Evolutionary conservation across 2,888 invertebrate species (phyloP), one percentile per base, ranked within the genome.

Genomic region (Eupeodes luniger): DNA sequence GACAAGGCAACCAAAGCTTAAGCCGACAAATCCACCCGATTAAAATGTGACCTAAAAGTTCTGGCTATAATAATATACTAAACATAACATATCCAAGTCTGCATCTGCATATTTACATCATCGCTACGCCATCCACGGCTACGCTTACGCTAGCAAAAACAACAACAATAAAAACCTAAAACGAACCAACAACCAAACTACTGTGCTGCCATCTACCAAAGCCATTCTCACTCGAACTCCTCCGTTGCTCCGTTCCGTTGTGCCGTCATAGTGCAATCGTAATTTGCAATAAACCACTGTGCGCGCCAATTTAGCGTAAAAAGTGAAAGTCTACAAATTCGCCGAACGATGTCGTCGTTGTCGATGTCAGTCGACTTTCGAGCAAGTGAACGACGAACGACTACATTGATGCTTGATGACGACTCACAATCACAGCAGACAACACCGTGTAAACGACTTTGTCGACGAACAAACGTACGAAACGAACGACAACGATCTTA

Each of bases 311-410:
- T 88, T 81, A 88, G 47, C 77, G 81, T 81, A 81, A 88, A 88
- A 88, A 88, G 85, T 88, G 88, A 88, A 88, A 88, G 88, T 85
- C 78, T 81, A 70, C 74, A 81, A 78, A 75, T 81, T 85, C 75
- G 80, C 62, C 62, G 75, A 86, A 57, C 59, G 70, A 70, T 19
- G 76, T 44, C 11, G 12, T 79, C 72, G 81, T 57, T 49, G 76
- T 81, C 44, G 66, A 66, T 16, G 76, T 44, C 11, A 6, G 14
- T 4, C 34, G 27, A 40, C 27, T 5, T 27, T 61, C 75, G 62
- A 27, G 5, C 4, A 12, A 11, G 34, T 36, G 1, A 44, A 69
- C 62, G 19, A 74, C 64, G 36, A 19, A 72, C 36, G 36, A 14
- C 27, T 40, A 57, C 57, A 59, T 55, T 47, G 44, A 66, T 47